phyloP scores from a whole-genome alignment of 2,113 vertebrate genomes.

The Tragulus kanchil region DNA sequence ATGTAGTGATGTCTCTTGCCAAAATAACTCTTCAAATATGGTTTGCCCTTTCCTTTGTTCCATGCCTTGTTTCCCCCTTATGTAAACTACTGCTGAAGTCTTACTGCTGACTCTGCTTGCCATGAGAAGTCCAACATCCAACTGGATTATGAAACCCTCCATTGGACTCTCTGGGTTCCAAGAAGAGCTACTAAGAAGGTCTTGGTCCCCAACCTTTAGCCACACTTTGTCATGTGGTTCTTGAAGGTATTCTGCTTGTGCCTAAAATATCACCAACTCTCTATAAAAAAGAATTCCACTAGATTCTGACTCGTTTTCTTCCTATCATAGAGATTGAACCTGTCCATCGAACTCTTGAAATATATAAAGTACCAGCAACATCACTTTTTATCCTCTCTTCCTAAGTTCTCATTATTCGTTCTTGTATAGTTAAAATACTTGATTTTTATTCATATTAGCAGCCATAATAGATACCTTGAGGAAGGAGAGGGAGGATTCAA shows the following conservation, averaged over 20 bases:
- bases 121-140: background rate
- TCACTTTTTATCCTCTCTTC: background rate
- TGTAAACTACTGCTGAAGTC: background rate
- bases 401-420: background rate
- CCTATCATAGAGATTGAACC: background rate
- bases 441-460: background rate
- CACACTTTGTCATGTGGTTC: background rate
- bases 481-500: background rate
- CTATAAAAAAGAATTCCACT: fast-evolving
- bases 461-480: background rate
- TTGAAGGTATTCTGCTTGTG: background rate
- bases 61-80: background rate
- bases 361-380: background rate
- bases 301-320: background rate
- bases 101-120: background rate
- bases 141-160: background rate
- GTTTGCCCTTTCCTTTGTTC: background rate
- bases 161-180: background rate
- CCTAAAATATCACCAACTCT: background rate
- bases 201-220: background rate
- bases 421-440: background rate
- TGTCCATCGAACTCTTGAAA: background rate
- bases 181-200: background rate
- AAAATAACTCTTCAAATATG: background rate
- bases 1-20: background rate